Evolutionary conservation across 2,888 invertebrate genomes (phyloP).

Genomic region (Drosophila birchii): DNA sequence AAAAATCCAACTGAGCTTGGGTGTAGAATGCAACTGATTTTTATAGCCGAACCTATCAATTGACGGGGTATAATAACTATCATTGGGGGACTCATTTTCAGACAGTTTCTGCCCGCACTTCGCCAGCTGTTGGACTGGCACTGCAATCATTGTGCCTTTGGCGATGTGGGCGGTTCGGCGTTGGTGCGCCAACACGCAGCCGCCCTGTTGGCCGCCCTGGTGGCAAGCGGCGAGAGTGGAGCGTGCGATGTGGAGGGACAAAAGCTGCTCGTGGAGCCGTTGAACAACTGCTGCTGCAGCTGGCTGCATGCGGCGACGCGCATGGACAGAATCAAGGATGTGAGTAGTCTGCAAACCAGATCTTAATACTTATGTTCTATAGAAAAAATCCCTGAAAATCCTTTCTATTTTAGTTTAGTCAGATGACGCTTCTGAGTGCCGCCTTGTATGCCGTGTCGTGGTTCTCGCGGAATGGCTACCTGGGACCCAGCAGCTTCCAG

Average conservation of each 20-base stretch:
- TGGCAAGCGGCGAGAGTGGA: constrained; percentile 73
- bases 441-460: constrained; percentile 79
- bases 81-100: constrained; percentile 54
- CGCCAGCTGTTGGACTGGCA: constrained; percentile 84
- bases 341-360: constrained; percentile 39
- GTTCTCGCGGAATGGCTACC: constrained; percentile 63
- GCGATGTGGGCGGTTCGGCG: constrained; percentile 81
- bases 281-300: constrained; percentile 82
- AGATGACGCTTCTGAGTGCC: constrained; percentile 81
- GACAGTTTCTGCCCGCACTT: constrained; percentile 82
- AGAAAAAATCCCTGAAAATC: background rate
- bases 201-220: constrained; percentile 79
- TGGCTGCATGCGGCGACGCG: constrained; percentile 82
- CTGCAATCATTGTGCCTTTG: constrained; percentile 81
- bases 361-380: background rate
- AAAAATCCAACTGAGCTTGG: constrained; percentile 43
- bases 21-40: constrained; percentile 30
- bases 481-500: constrained; percentile 60
- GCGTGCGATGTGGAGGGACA: constrained; percentile 74
- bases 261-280: constrained; percentile 69
- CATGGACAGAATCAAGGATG: constrained; percentile 74
- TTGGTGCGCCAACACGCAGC: constrained; percentile 84
- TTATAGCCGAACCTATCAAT: constrained; percentile 46
- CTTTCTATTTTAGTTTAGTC: constrained; percentile 78
- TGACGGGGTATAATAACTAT: constrained; percentile 46